These are phyloP conservation scores for Ptychadena robeensis DNA, from an alignment of 2,797 vertebrate species.

Conservation along the genomic window DNA sequence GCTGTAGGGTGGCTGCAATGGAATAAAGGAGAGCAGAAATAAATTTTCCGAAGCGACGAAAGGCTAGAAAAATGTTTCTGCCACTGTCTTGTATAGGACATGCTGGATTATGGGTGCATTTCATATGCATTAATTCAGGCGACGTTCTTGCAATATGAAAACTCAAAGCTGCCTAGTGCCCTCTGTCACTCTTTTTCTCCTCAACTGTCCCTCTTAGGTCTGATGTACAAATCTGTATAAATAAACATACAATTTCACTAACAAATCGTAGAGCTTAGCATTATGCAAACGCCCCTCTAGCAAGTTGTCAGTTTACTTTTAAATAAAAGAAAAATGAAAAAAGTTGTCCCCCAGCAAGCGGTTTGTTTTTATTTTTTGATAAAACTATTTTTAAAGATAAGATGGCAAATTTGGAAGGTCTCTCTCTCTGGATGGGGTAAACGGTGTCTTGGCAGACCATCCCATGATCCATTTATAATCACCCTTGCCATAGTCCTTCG, in stretches of 20 bases:
- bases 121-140: not conserved
- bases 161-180: not conserved
- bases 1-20: not conserved
- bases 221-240: not conserved
- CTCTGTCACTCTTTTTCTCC: not conserved
- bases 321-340: not conserved
- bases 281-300: not conserved
- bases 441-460: no score
- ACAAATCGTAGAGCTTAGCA: not conserved
- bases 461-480: no score
- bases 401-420: no score
- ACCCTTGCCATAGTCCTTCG: no score
- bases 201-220: not conserved
- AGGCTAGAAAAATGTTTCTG: constrained; percentile 3
- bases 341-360: not conserved
- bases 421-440: no score
- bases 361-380: no score
- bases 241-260: not conserved
- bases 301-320: not conserved
- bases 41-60: not conserved
- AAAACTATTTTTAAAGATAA: not conserved
- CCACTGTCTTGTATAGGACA: not conserved
- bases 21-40: not conserved
- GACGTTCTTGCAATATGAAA: not conserved
- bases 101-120: not conserved